These are phyloP conservation scores for human (Homo sapiens) DNA, from an alignment of 2,113 vertebrate genomes.

Conservation along the genomic window GRCh38 chr4:65935001-65935500, in stretches of 20 bases:
- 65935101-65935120: not conserved
- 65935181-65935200: not conserved
- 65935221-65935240: not conserved
- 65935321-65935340: not conserved
- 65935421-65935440: not conserved
- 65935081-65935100: not conserved
- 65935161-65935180: not conserved
- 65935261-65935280: not conserved
- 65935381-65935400: not conserved
- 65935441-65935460: not conserved
- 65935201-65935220: not conserved
- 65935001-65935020: not conserved
- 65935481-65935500: not conserved
- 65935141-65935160: not conserved
- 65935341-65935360: not conserved
- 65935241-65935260: not conserved
- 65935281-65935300: not conserved
- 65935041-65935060: not conserved
- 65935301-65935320: not conserved
- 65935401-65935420: not conserved
- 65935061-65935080: not conserved
- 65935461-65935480: not conserved
- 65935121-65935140: not conserved
- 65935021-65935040: not conserved
- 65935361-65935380: not conserved